Conservation (phyloP, 2,113 vertebrate species). For the Myanophis thanlyinensis region DNA sequence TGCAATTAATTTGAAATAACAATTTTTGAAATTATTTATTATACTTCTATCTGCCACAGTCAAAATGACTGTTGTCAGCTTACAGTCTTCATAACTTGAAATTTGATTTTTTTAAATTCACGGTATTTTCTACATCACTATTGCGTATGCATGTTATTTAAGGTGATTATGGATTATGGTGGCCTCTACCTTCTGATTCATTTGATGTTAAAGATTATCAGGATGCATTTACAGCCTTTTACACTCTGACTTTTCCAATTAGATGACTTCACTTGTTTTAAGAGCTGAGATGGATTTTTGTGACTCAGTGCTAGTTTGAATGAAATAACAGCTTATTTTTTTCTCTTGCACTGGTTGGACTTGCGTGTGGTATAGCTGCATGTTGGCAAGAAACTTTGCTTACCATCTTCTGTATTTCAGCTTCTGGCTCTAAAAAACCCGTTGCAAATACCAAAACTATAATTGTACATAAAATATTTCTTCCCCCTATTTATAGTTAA, state of each 20-base stretch:
- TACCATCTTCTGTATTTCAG: neutral
- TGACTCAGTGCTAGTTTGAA: neutral
- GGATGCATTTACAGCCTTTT: neutral
- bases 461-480: neutral
- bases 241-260: neutral
- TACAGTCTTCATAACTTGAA: neutral
- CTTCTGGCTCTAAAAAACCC: neutral
- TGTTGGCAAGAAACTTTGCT: neutral
- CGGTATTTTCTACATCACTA: neutral
- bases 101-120: neutral
- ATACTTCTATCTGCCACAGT: neutral
- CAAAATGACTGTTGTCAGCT: neutral
- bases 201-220: neutral
- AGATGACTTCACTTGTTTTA: neutral
- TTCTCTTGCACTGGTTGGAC: neutral
- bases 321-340: neutral
- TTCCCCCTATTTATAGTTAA: constrained; percentile 77
- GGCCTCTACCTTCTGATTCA: neutral
- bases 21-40: neutral
- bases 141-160: neutral
- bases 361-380: neutral
- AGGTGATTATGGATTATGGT: neutral
- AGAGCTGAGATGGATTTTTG: neutral
- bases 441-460: neutral
- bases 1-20: neutral